A percentile compares a stretch with the other conserved stretches of the same genome.
Conservation (phyloP, 92 coral and sea anemone genomes). For the Palythoa caribaeorum region DNA sequence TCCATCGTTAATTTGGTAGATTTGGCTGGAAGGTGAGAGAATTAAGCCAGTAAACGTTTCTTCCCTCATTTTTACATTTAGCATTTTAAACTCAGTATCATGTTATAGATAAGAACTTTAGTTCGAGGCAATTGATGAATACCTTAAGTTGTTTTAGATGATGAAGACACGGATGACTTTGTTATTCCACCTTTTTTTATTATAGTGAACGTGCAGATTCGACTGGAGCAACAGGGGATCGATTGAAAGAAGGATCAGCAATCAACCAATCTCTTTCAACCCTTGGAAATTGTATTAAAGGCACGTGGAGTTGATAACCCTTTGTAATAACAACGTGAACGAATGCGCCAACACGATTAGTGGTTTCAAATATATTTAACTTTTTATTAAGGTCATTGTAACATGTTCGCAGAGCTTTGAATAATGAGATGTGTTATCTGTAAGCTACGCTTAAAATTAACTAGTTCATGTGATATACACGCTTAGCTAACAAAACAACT, state of each 20-base stretch:
- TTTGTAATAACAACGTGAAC: neutral
- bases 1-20: conserved; percentile 90
- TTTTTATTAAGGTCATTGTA: neutral
- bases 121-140: neutral
- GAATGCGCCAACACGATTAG: neutral
- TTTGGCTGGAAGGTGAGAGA: conserved; percentile 92
- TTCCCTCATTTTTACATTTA: too few relatives aligned
- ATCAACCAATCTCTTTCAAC: conserved; percentile 91
- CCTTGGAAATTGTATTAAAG: conserved; percentile 93
- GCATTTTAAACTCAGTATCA: too few relatives aligned
- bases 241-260: conserved; percentile 94
- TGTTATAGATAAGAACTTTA: too few relatives aligned
- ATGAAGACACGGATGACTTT: neutral
- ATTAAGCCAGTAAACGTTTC: neutral
- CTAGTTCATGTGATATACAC: too few relatives aligned
- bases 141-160: neutral
- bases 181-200: neutral
- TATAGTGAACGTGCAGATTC: conserved; percentile 93
- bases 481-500: too few relatives aligned
- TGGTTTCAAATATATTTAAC: neutral
- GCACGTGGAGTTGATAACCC: conserved; percentile 24
- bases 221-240: conserved; percentile 96
- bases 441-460: too few relatives aligned
- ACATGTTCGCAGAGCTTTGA: too few relatives aligned
- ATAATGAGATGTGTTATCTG: too few relatives aligned